Evolutionary conservation across 2,888 invertebrate genomes (phyloP).

Genomic region (Exephanes ischioxanthus): DNA sequence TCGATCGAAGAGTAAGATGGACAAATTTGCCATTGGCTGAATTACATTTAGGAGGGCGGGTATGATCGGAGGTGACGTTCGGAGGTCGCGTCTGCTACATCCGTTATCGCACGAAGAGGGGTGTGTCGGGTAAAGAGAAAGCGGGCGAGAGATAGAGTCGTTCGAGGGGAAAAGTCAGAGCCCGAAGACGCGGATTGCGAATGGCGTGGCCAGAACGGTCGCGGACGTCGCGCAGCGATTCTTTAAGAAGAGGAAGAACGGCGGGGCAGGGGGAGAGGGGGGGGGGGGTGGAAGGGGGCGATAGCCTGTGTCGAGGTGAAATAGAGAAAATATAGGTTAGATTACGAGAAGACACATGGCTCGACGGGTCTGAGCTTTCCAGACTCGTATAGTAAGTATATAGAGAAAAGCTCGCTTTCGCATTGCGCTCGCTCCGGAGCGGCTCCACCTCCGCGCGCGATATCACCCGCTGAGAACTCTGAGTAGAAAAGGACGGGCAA

Average conservation of each 20-base stretch:
- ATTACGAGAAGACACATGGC: conserved; percentile 78
- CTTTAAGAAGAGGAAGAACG: conserved; percentile 40
- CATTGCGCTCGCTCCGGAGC: conserved; percentile 44
- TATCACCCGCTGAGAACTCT: conserved; percentile 46
- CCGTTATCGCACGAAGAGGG: conserved; percentile 1
- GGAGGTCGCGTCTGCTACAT: conserved; percentile 23
- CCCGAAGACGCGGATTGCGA: conserved; percentile 35
- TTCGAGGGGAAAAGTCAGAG: conserved; percentile 12
- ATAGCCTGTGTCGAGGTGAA: conserved; percentile 71
- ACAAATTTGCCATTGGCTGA: neutral
- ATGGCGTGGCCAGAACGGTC: conserved; percentile 49
- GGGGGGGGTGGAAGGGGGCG: conserved; percentile 58
- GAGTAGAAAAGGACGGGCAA: conserved; percentile 47
- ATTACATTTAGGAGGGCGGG: neutral
- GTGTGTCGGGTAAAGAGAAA: conserved; percentile 3
- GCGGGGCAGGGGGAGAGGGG: conserved; percentile 25
- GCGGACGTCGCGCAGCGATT: conserved; percentile 42
- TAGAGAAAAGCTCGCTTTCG: conserved; percentile 59
- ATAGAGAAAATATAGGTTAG: conserved; percentile 78
- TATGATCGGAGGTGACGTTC: neutral
- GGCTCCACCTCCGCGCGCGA: conserved; percentile 51
- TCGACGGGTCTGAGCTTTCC: conserved; percentile 67
- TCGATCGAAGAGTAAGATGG: too few relatives aligned
- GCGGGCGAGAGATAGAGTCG: conserved; percentile 5
- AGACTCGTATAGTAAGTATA: conserved; percentile 56